Conservation (phyloP, 2,888 invertebrate species). For the Catocala nupta region DNA sequence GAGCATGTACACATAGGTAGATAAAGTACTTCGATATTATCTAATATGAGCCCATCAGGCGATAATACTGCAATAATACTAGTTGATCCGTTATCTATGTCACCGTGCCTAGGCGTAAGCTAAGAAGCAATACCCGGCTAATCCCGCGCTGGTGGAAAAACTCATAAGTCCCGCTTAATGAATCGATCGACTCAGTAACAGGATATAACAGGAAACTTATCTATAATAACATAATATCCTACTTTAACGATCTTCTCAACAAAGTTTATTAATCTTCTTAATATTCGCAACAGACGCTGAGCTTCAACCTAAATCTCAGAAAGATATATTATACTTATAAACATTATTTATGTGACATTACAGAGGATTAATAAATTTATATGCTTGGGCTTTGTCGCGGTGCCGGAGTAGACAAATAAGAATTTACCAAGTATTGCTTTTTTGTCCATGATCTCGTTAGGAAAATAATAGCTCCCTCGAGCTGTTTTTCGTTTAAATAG, state of each 20-base stretch:
- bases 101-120: conserved; percentile 36
- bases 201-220: conserved; percentile 48
- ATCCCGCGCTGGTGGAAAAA: conserved; percentile 51
- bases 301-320: conserved; percentile 24
- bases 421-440: neutral
- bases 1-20: neutral
- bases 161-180: conserved; percentile 44
- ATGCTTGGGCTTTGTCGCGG: conserved; percentile 13
- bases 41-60: conserved; percentile 50
- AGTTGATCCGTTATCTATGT: conserved; percentile 49
- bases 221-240: conserved; percentile 43
- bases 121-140: conserved; percentile 50
- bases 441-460: no score
- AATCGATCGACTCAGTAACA: conserved; percentile 52
- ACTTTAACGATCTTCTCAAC: conserved; percentile 43
- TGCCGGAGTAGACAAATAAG: conserved; percentile 12
- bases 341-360: conserved; percentile 26
- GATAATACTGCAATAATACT: conserved; percentile 54
- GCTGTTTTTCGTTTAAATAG: no score
- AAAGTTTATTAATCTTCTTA: conserved; percentile 42
- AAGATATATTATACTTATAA: conserved; percentile 31
- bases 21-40: conserved; percentile 24
- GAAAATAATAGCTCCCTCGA: no score
- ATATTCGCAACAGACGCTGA: conserved; percentile 36
- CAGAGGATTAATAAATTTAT: conserved; percentile 18